Evolutionary conservation across 2,888 invertebrate species (phyloP), one percentile per base, ranked within the genome.

Genomic region (Elegia similella): DNA sequence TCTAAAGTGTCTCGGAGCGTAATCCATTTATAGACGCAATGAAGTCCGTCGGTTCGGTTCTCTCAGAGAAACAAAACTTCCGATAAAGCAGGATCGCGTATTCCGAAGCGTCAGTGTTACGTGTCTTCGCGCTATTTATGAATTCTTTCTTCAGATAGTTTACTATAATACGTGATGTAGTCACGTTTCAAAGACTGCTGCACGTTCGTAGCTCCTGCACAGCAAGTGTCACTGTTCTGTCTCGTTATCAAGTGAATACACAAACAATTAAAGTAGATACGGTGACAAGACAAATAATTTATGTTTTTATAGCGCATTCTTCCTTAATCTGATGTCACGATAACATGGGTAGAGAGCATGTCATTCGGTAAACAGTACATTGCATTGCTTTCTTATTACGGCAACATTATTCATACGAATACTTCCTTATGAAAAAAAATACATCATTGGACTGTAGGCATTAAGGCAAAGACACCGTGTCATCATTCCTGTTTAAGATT

Each of bases 291-390:
- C 80, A 83, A 88, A 85, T 85, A 83, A 76, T 53, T 72, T 66
- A 61, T 86, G 82, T 88, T 88, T 86, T 81, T 82, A 73, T 75
- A 82, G 70, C 78, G 74, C 84, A 87, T 89, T 85, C 88, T 79
- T 80, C 69, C 60, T 72, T 80, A 83, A 86, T 85, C 86, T 84
- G 71, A 73, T 76, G 77, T 73, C 75, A 74, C 69, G 83, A 85
- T 83, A 82, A 80, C 68, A 69, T 69, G n/a, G 34, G 16, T 50
- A 12, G 50, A 30, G 8, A 34, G 17, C 17, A 30, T 55, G 44
- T 55, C 54, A 55, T 55, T 55, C 12, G 16, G 32, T 44, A 55
- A 55, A 55, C 54, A 34, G 17, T 23, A 48, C 30, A 48, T 30
- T 12, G 50, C 50, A 50, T 63, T 55, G 54, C 55, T 60, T 52